phyloP scores from a whole-genome alignment of 1,140 invertebrate species.

The Drosophila tristis region DNA sequence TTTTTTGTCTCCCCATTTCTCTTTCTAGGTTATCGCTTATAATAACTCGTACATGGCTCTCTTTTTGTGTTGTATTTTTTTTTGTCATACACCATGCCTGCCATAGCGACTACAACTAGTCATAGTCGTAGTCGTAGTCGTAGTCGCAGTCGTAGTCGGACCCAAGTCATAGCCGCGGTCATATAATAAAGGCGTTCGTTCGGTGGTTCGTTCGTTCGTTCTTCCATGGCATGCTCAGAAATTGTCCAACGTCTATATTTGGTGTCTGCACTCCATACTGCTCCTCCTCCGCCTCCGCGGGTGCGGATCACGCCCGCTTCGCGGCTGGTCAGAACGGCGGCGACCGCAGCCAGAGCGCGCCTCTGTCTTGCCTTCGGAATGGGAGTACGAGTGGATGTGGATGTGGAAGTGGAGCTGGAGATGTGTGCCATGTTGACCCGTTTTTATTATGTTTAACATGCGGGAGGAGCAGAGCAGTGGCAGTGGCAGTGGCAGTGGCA shows the following conservation, averaged over 20 bases:
- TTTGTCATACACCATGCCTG: slow-evolving; percentile 42
- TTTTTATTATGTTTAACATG: slow-evolving; percentile 53
- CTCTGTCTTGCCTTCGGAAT: too few relatives aligned
- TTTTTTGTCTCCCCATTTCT: slow-evolving; percentile 49
- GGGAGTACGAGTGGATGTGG: too few relatives aligned
- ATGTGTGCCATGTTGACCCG: slow-evolving; percentile 59
- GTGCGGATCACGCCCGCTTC: too few relatives aligned
- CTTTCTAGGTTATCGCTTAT: slow-evolving; percentile 77
- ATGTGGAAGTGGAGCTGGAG: slow-evolving; percentile 13
- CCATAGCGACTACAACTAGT: slow-evolving; percentile 23
- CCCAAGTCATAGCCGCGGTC: slow-evolving; percentile 48
- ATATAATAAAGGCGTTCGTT: slow-evolving; percentile 81
- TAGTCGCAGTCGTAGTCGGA: too few relatives aligned
- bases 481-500: neutral
- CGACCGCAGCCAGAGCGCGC: slow-evolving; percentile 1
- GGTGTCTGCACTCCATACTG: slow-evolving; percentile 32
- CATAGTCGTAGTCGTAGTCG: too few relatives aligned
- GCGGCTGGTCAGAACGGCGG: slow-evolving; percentile 13
- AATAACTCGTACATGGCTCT: slow-evolving; percentile 62
- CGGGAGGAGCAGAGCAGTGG: slow-evolving; percentile 18
- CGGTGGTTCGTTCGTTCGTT: slow-evolving; percentile 60
- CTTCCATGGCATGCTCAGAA: slow-evolving; percentile 59
- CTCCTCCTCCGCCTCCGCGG: neutral
- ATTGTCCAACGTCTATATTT: slow-evolving; percentile 79
- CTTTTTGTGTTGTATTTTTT: slow-evolving; percentile 31